phyloP scores from a whole-genome alignment of 1,140 invertebrate species.

The Homalodisca vitripennis region DNA sequence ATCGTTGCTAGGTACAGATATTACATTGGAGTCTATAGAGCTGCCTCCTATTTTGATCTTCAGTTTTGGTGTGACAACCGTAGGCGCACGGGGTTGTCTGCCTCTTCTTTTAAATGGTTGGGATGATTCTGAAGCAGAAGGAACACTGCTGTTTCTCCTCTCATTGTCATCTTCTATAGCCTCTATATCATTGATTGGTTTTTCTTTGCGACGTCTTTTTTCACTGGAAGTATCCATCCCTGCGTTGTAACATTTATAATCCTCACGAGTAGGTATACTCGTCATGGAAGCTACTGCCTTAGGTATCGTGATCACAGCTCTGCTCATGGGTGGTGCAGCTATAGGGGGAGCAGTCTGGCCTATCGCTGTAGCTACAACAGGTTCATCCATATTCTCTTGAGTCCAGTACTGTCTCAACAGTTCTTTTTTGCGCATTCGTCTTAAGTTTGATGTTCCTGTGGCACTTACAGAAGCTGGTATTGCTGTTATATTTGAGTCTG shows the following conservation, averaged over 20 bases:
- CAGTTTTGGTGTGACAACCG: conserved; percentile 60
- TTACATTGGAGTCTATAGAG: conserved; percentile 39
- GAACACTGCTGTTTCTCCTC: background rate
- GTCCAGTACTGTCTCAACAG: conserved; percentile 80
- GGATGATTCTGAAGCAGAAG: conserved; percentile 41
- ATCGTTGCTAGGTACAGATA: conserved; percentile 46
- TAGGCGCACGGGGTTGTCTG: conserved; percentile 35
- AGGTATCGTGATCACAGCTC: conserved; percentile 77
- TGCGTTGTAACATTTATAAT: conserved; percentile 77
- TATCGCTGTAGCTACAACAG: conserved; percentile 48
- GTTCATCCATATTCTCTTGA: conserved; percentile 80
- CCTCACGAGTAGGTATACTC: conserved; percentile 76
- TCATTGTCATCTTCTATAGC: conserved; percentile 49
- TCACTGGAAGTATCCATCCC: conserved; percentile 62
- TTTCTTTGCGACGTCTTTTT: conserved; percentile 68
- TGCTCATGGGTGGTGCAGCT: conserved; percentile 60
- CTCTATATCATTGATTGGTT: conserved; percentile 48
- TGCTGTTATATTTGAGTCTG: conserved; percentile 44
- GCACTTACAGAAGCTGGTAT: conserved; percentile 42
- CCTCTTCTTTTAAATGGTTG: conserved; percentile 38
- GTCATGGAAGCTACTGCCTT: conserved; percentile 86
- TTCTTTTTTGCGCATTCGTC: conserved; percentile 88
- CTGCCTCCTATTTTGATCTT: conserved; percentile 75
- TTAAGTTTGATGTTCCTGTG: conserved; percentile 67
- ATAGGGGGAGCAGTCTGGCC: conserved; percentile 46